Percentiles rank a stretch among this genome's conserved stretches.
Evolutionary conservation across 2,797 vertebrate genomes (phyloP).

Genomic region (Rhinatrema bivittatum): DNA sequence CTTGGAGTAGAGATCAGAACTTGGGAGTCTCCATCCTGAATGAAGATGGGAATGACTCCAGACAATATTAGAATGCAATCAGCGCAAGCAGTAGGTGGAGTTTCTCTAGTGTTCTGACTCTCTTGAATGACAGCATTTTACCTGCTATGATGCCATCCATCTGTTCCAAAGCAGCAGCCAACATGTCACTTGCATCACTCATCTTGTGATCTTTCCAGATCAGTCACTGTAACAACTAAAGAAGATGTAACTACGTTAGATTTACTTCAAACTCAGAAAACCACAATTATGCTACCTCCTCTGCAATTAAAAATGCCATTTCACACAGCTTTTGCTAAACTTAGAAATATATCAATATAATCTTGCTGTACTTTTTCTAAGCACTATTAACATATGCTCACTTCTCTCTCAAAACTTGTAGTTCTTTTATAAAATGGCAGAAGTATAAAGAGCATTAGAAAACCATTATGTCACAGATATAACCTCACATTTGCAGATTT

Average conservation of each 20-base stretch:
- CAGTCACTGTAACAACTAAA: constrained; percentile 19
- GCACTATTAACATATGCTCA: background rate
- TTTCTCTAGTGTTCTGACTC: too few species aligned
- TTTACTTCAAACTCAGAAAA: constrained; percentile 3
- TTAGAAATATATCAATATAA: background rate
- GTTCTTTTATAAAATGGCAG: too few species aligned
- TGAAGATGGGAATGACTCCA: too few species aligned
- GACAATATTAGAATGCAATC: too few species aligned
- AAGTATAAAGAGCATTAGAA: too few species aligned
- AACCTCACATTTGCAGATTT: too few species aligned
- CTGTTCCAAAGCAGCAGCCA: constrained; percentile 93
- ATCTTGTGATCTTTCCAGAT: constrained; percentile 67
- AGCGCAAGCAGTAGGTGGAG: too few species aligned
- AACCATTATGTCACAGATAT: too few species aligned
- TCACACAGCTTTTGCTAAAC: too few species aligned
- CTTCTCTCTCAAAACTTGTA: background rate
- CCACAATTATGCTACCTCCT: background rate
- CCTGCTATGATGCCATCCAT: constrained; percentile 98
- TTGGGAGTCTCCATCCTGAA: too few species aligned
- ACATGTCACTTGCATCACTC: constrained; percentile 94
- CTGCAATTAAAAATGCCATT: constrained; percentile 8
- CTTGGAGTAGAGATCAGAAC: too few species aligned
- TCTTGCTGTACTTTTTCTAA: background rate
- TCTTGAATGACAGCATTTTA: too few species aligned
- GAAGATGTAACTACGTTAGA: fast-evolving